Conservation (phyloP, 2,113 vertebrate species). For the Peucedramus taeniatus region DNA sequence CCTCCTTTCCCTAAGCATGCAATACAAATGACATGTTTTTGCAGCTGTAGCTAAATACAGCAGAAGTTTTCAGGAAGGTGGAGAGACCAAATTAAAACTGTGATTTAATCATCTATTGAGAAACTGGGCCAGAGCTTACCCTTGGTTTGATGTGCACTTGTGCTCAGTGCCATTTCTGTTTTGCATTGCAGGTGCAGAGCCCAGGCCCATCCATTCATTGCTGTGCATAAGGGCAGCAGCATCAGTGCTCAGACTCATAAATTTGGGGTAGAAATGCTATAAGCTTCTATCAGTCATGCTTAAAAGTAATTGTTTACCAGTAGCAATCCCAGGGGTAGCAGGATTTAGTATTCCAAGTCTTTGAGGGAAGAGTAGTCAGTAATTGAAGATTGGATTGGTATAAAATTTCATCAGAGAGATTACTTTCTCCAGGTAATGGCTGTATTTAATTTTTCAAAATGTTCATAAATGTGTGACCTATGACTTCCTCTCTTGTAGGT, state of each 20-base stretch:
- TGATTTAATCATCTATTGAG: not conserved
- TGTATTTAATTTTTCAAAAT: not conserved
- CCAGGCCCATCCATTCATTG: not conserved
- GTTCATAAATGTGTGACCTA: not conserved
- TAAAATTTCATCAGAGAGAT: not conserved
- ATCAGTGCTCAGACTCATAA: not conserved
- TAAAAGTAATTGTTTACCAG: not conserved
- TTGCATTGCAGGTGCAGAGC: not conserved
- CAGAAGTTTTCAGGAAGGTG: not conserved
- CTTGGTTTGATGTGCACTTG: not conserved
- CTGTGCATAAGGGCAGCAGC: not conserved
- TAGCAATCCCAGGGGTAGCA: not conserved
- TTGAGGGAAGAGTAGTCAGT: not conserved
- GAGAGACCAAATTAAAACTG: not conserved
- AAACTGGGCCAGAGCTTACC: not conserved
- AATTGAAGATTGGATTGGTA: not conserved
- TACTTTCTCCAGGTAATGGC: not conserved
- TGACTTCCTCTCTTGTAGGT: not conserved
- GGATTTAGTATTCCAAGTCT: not conserved
- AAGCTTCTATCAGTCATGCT: not conserved
- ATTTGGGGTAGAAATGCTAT: not conserved
- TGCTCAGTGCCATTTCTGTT: not conserved
- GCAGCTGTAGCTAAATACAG: not conserved
- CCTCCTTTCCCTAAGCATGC: not conserved
- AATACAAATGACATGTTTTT: not conserved